phyloP scores from a whole-genome alignment of 2,888 invertebrate genomes.

The Epsilonema sp. region DNA sequence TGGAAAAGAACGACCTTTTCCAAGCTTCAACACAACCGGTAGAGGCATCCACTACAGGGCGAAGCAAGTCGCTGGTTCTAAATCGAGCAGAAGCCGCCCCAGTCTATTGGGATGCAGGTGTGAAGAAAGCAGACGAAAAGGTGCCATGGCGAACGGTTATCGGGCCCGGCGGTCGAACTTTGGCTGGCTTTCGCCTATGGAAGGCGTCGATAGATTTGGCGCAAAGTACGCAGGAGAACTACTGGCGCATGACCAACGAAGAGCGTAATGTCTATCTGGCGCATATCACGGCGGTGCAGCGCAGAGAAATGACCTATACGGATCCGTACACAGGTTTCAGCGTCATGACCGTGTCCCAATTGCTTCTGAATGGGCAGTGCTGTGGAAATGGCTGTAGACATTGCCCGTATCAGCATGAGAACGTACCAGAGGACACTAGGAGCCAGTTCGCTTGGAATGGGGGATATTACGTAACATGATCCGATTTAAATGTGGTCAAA shows the following conservation, averaged over 20 bases:
- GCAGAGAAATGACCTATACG: background rate
- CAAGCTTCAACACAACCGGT: too few relatives aligned
- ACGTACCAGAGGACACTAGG: background rate
- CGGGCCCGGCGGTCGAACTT: background rate
- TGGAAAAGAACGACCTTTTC: too few relatives aligned
- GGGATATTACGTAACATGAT: too few relatives aligned
- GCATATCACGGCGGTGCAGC: background rate
- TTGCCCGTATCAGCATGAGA: background rate
- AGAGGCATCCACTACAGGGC: too few relatives aligned
- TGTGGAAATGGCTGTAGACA: background rate
- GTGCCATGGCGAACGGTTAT: too few relatives aligned
- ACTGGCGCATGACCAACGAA: background rate
- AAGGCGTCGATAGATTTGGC: background rate
- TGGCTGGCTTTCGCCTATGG: background rate
- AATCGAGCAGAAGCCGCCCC: too few relatives aligned
- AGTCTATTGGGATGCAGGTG: too few relatives aligned
- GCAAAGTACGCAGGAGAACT: background rate
- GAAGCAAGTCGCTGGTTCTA: too few relatives aligned
- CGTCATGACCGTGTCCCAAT: background rate
- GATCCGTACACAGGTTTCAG: background rate
- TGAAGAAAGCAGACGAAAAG: too few relatives aligned
- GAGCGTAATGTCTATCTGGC: background rate
- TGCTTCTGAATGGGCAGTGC: background rate
- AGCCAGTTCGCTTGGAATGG: background rate
- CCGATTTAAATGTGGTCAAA: too few relatives aligned